phyloP scores from a whole-genome alignment of 2,888 invertebrate genomes.

The Augiades crinisus region DNA sequence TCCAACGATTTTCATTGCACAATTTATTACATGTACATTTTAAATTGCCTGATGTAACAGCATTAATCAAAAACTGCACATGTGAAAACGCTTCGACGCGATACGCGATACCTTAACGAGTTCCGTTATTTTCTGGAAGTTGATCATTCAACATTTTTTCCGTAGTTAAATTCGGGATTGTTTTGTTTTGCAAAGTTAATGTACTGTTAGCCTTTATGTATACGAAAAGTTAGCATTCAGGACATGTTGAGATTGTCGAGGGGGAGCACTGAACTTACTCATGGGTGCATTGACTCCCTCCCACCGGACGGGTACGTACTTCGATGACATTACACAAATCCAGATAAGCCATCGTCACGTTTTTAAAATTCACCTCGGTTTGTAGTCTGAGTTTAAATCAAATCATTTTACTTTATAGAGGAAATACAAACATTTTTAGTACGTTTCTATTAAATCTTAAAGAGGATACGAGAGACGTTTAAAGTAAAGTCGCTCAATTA shows the following conservation, averaged over 20 bases:
- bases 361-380: too few species aligned
- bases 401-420: too few species aligned
- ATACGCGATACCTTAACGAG: constrained; percentile 17
- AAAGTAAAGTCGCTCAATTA: too few species aligned
- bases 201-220: constrained; percentile 17
- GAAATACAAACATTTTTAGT: too few species aligned
- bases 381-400: too few species aligned
- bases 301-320: constrained; percentile 33
- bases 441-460: too few species aligned
- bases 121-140: constrained; percentile 16
- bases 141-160: constrained; percentile 4
- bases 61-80: constrained; percentile 24
- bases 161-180: constrained; percentile 5
- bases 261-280: constrained; percentile 62
- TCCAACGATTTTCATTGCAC: constrained; percentile 5
- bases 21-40: constrained; percentile 25
- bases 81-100: constrained; percentile 8
- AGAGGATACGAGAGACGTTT: too few species aligned
- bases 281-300: constrained; percentile 61
- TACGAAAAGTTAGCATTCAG: constrained; percentile 54
- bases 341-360: constrained; percentile 1
- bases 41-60: constrained; percentile 22
- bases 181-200: background rate
- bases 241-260: constrained; percentile 45
- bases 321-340: constrained; percentile 40